Evolutionary conservation across 2,888 invertebrate species (phyloP), one percentile per base, ranked within the genome.

Genomic region (Tenthredo livida): DNA sequence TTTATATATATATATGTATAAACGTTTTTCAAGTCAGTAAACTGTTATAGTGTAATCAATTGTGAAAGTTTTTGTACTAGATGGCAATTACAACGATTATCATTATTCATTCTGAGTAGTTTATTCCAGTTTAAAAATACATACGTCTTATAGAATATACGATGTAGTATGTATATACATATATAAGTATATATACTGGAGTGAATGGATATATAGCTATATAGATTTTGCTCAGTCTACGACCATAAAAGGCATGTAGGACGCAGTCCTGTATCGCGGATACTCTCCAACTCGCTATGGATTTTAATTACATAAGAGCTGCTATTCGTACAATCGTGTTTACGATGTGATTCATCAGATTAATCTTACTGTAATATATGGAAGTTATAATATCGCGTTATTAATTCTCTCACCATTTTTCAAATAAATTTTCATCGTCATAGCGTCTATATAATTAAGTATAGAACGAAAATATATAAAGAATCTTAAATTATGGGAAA

Each of bases 201-300:
- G 80, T 85, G 80, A 80, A 82, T 72, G 80, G 85, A 54, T 29
- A 54, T 29, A 85, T 72, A 47, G 84, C 61, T 67, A 72, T 50
- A 85, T 54, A 80, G 72, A 37, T 40, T 75, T 61, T 50, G 77
- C 58, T 78, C 54, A 82, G 70, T 70, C 70, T 85, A 70, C 43
- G 15, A 7, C 85, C 85, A 82, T 85, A 85, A 85, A 85, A 85
- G 85, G 85, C 72, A 85, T 80, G 82, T 85, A 50, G 85, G 85
- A 78, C 85, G 75, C 70, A 50, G 82, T 85, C 58, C 54, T 80
- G 72, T 72, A 82, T 85, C 72, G 17, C 85, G 50, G 83, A 83
- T 83, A 65, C 40, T 40, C 82, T 78, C 78, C 29, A 47, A 21
- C 67, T 29, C 40, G 33, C 17, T 65, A 50, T 37, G 40, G 37